These are phyloP conservation scores for Pongo abelii DNA, from an alignment of 2,113 vertebrate species.

Conservation along the genomic window DNA sequence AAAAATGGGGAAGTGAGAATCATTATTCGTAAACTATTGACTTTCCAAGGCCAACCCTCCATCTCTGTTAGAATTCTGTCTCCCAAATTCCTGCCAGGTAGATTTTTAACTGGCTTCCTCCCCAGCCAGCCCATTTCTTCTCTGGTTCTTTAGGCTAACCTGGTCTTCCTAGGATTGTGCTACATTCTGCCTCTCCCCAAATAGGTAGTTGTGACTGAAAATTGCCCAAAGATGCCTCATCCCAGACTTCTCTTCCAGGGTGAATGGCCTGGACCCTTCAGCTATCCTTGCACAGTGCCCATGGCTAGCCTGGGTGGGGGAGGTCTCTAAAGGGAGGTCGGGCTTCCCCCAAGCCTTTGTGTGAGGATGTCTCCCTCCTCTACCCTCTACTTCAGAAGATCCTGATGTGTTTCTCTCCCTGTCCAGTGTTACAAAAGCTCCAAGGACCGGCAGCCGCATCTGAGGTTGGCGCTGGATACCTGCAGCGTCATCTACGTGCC, in stretches of 20 bases:
- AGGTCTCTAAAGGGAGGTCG: not conserved
- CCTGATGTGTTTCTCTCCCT: conserved; percentile 35
- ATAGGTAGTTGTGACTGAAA: not conserved
- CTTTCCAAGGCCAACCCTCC: not conserved
- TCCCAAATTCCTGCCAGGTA: not conserved
- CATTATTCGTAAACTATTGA: not conserved
- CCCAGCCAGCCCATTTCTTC: not conserved
- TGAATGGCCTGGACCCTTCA: not conserved
- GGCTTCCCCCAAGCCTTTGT: not conserved
- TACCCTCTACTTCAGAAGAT: not conserved
- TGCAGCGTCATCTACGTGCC: conserved; percentile 94
- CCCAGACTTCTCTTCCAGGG: not conserved
- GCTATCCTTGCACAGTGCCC: not conserved
- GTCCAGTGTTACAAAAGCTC: conserved; percentile 96
- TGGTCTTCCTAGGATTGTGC: not conserved
- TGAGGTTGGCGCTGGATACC: conserved; percentile 90
- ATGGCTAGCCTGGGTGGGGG: not conserved
- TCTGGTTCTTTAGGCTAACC: not conserved
- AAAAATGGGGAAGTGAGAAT: not conserved
- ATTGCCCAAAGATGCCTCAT: not conserved
- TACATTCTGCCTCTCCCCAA: conserved; percentile 16
- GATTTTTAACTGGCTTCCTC: not conserved
- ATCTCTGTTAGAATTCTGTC: not conserved
- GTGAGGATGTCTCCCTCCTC: not conserved
- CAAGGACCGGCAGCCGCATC: conserved; percentile 92